A percentile compares a stretch with the other conserved stretches of the same genome.
Evolutionary conservation across 2,113 vertebrate genomes (phyloP).

Genomic region (Nerophis ophidion): DNA sequence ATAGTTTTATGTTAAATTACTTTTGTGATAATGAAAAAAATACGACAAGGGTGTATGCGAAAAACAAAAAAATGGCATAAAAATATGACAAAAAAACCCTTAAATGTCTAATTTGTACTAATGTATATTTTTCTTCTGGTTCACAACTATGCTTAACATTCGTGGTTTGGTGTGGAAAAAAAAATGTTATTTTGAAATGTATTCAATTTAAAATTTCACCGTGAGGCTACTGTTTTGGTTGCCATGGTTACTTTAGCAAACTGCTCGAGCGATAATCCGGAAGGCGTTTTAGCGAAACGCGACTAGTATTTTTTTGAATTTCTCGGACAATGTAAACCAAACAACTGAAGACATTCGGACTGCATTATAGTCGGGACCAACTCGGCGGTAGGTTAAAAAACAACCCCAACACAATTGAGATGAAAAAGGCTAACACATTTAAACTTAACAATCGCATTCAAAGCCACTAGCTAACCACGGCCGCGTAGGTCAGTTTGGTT

Average conservation of each 20-base stretch:
- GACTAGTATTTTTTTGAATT: background rate
- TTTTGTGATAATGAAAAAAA: no score
- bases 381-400: background rate
- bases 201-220: background rate
- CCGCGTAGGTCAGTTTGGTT: background rate
- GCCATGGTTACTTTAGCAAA: conserved; percentile 55
- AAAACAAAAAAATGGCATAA: background rate
- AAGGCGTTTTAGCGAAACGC: background rate
- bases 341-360: background rate
- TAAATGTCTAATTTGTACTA: background rate
- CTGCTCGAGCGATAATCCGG: no score
- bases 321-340: background rate
- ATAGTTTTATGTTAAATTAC: no score
- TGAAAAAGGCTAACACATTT: background rate
- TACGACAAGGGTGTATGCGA: no score
- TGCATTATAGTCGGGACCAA: background rate
- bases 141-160: no score
- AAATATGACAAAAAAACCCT: background rate
- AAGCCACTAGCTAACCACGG: background rate
- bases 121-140: background rate
- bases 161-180: background rate
- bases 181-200: background rate
- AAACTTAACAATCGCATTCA: background rate
- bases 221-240: conserved; percentile 27
- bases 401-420: background rate